A percentile compares a stretch with the other conserved stretches of the same genome.
Evolutionary conservation across 2,888 invertebrate genomes (phyloP).

Genomic region (Frankliniella intonsa): DNA sequence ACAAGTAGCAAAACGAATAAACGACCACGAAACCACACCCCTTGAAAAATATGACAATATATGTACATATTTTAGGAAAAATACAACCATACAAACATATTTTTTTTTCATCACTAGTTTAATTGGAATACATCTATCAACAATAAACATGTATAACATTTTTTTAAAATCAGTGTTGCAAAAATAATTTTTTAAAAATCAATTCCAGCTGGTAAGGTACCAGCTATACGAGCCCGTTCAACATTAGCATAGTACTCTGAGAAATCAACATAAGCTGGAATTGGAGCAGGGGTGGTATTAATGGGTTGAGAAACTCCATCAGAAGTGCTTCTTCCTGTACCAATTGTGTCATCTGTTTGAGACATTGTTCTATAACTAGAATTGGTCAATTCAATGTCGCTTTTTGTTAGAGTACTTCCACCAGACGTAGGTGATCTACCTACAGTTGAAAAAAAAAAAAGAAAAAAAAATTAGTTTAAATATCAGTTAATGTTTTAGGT

Average conservation of each 20-base stretch:
- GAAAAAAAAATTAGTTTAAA: not conserved
- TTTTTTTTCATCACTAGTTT: not conserved
- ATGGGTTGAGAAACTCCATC: not conserved
- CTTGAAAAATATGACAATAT: too few species aligned
- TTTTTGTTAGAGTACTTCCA: too few species aligned
- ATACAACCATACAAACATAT: too few species aligned
- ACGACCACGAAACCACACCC: too few species aligned
- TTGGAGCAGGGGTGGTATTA: slow-evolving; percentile 49
- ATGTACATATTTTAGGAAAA: too few species aligned
- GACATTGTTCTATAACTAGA: slow-evolving; percentile 32
- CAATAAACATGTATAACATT: not conserved
- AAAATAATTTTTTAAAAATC: slow-evolving; percentile 45
- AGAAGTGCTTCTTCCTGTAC: slow-evolving; percentile 30
- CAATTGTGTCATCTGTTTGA: slow-evolving; percentile 16
- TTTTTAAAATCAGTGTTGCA: not conserved
- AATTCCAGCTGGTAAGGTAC: slow-evolving; percentile 62
- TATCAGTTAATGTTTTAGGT: too few species aligned
- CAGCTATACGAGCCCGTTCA: slow-evolving; percentile 60
- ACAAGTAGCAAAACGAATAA: not conserved
- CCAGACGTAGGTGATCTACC: slow-evolving; percentile 44
- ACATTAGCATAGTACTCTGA: slow-evolving; percentile 70
- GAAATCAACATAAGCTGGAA: slow-evolving; percentile 81
- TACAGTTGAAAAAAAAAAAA: slow-evolving; percentile 48
- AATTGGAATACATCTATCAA: not conserved
- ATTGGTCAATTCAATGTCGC: too few species aligned